Conservation (phyloP, 2,113 vertebrate species). For the Phyllostomus hastatus region DNA sequence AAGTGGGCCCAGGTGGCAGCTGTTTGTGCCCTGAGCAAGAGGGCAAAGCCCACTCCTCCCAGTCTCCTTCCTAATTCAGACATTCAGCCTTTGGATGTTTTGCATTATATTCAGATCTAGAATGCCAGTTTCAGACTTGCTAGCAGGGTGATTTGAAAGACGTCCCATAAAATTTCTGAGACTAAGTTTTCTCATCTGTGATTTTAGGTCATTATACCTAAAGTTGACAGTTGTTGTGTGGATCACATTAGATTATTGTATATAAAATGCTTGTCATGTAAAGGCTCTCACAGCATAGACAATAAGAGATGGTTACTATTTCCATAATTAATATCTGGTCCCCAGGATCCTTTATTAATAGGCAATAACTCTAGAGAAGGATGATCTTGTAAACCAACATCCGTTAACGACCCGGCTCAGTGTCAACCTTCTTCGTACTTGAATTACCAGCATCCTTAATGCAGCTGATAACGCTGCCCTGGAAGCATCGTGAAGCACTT, state of each 20-base stretch:
- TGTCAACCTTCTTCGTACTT: not conserved
- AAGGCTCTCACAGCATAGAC: not conserved
- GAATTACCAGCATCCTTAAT: not conserved
- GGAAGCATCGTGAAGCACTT: not conserved
- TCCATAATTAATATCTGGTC: conserved; percentile 34
- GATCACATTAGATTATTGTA: not conserved
- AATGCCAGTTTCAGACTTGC: not conserved
- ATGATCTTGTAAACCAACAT: not conserved
- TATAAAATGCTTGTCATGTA: not conserved
- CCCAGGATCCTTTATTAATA: not conserved
- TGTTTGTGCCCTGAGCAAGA: not conserved
- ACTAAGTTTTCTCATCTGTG: not conserved
- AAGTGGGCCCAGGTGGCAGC: not conserved
- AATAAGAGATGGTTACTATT: not conserved
- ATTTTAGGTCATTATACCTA: not conserved
- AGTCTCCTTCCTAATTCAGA: not conserved
- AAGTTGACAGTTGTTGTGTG: not conserved
- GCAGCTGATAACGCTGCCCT: not conserved
- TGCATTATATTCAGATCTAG: not conserved
- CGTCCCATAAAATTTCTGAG: not conserved
- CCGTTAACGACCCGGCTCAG: not conserved
- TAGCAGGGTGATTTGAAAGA: not conserved
- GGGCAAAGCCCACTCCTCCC: not conserved
- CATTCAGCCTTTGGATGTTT: not conserved
- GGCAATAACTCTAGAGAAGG: not conserved